These are phyloP conservation scores for Lepas anatifera DNA, from an alignment of 2,888 invertebrate genomes.

Conservation along the genomic window DNA sequence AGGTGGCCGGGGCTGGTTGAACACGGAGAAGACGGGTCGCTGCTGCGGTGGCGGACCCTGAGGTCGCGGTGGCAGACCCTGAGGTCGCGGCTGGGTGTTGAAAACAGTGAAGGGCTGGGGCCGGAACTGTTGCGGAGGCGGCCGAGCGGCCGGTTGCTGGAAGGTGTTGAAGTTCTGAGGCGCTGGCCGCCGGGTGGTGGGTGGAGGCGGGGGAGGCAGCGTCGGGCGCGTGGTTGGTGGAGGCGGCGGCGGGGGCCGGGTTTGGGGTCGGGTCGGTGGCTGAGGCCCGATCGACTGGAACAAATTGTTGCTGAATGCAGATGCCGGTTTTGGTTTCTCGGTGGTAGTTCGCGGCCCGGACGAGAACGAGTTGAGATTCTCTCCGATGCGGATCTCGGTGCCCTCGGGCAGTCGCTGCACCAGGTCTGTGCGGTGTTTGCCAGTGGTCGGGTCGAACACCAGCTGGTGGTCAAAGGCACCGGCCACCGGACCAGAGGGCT, in stretches of 20 bases:
- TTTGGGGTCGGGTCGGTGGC: constrained; percentile 19
- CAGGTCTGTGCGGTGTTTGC: constrained; percentile 19
- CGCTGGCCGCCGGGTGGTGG: constrained; percentile 44
- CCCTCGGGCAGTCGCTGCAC: constrained; percentile 15
- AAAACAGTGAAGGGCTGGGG: background rate
- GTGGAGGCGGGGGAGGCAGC: constrained; percentile 5
- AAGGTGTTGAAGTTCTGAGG: constrained; percentile 40
- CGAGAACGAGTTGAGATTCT: constrained; percentile 9
- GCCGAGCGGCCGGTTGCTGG: constrained; percentile 45
- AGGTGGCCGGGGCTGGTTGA: constrained; percentile 23
- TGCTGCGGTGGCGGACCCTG: constrained; percentile 12
- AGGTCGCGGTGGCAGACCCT: constrained; percentile 15
- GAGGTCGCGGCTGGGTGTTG: background rate
- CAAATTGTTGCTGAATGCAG: constrained; percentile 36
- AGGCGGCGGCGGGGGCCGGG: constrained; percentile 33
- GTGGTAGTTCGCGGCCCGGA: background rate
- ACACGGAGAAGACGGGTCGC: constrained; percentile 16
- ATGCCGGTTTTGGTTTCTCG: constrained; percentile 15
- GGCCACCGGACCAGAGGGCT: constrained; percentile 12
- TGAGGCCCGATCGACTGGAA: constrained; percentile 38
- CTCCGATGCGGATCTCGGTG: constrained; percentile 11
- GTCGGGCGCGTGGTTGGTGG: background rate
- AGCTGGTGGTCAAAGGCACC: constrained; percentile 15
- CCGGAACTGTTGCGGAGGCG: constrained; percentile 24
- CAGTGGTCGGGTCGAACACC: constrained; percentile 17